Evolutionary conservation across 2,113 vertebrate species (phyloP), one percentile per base, ranked within the genome.

Genomic region (Sinocyclocheilus maitianheensis): DNA sequence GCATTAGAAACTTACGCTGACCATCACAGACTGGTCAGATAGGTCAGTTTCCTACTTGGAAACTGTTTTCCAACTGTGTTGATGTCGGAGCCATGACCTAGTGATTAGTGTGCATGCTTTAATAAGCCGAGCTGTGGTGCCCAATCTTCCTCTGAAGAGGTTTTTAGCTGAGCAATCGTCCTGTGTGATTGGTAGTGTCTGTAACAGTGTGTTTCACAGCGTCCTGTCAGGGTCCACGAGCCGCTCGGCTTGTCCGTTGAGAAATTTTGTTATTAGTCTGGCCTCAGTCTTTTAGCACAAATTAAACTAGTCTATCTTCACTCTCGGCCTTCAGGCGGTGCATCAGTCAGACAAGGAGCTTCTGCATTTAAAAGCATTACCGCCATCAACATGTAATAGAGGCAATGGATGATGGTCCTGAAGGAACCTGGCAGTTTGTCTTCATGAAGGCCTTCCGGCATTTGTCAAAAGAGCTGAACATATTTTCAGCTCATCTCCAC

Each of bases 241-340:
- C 62, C 5, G 13, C 30, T n/a, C 43, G 30, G 53, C 40, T 74
- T 53, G 51, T 58, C 18, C 34, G 18, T 37, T 78, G 67, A 60
- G 76, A 72, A 48, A 76, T 77, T 40, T 26, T 34, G 51, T 81
- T 87, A 85, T 88, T 88, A 87, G 85, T 76, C 79, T 83, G 69
- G 40, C 30, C 37, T 58, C 58, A 51, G 77, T 90, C 85, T 90
- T 83, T 90, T 88, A 79, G 51, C 87, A 62, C 85, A 89, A 84
- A 89, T 84, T 81, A 89, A 88, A 87, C 83, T 67, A 86, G 76
- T 90, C 84, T 58, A 84, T 88, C 87, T 88, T 85, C 83, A 63
- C 75, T 48, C n/a, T 43, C 30, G 43, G 51, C 18, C 85, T 77
- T 5, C 3, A n/a, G 71, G 81, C 48, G 53, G 30, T 82, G 46